These are phyloP conservation scores for Anarsia innoxiella DNA, from an alignment of 2,888 invertebrate genomes.

Conservation along the genomic window DNA sequence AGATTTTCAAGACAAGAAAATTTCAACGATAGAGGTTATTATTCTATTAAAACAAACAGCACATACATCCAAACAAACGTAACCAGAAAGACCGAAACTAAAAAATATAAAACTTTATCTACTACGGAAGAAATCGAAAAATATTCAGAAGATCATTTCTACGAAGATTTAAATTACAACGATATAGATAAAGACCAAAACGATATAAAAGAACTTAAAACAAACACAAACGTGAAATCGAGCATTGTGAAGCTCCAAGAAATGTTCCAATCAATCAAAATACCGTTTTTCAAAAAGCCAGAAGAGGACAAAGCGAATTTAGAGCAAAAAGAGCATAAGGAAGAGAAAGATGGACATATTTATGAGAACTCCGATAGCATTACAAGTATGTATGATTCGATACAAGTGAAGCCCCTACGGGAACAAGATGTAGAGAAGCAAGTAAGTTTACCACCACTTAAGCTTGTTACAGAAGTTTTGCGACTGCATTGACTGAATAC, in stretches of 20 bases:
- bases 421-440: slow-evolving; percentile 13
- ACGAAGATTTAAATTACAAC: slow-evolving; percentile 61
- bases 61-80: slow-evolving; percentile 41
- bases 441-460: slow-evolving; percentile 17
- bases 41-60: slow-evolving; percentile 52
- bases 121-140: slow-evolving; percentile 40
- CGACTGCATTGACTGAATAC: no score
- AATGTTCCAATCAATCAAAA: slow-evolving; percentile 52
- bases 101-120: slow-evolving; percentile 52
- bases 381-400: slow-evolving; percentile 59
- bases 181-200: slow-evolving; percentile 34
- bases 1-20: slow-evolving; percentile 46
- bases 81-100: slow-evolving; percentile 39
- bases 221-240: slow-evolving; percentile 28
- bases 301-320: slow-evolving; percentile 31
- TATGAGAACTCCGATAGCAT: slow-evolving; percentile 52
- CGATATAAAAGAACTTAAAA: slow-evolving; percentile 11
- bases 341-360: slow-evolving; percentile 26
- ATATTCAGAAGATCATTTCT: slow-evolving; percentile 56
- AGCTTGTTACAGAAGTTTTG: slow-evolving; percentile 6
- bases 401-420: slow-evolving; percentile 34
- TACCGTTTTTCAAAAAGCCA: slow-evolving; percentile 53
- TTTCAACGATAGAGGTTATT: slow-evolving; percentile 55
- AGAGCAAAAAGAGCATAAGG: slow-evolving; percentile 17
- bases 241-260: slow-evolving; percentile 58